Percentiles rank a stretch among this genome's conserved stretches.
phyloP scores from a whole-genome alignment of 1,140 invertebrate species.

The Bombus cullumanus region DNA sequence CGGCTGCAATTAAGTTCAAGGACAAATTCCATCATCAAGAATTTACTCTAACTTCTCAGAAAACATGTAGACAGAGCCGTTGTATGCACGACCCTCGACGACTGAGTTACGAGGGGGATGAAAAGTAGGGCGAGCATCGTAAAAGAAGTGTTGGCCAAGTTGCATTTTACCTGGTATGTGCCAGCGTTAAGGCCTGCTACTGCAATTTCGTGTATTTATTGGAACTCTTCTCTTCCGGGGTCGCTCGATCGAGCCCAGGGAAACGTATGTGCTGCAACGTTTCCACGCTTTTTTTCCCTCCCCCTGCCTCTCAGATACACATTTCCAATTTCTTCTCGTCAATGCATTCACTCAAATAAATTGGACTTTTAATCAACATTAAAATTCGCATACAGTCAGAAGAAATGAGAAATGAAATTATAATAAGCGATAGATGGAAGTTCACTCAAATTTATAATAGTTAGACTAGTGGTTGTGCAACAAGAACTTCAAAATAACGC shows the following conservation, averaged over 20 bases:
- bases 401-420: neutral
- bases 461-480: too few species aligned
- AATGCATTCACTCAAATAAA: neutral
- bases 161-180: slow-evolving; percentile 52
- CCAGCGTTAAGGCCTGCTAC: slow-evolving; percentile 48
- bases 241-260: neutral
- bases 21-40: slow-evolving; percentile 46
- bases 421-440: neutral
- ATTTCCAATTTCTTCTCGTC: slow-evolving; percentile 1
- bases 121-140: slow-evolving; percentile 67
- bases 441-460: too few species aligned
- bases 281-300: slow-evolving; percentile 26
- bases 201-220: slow-evolving; percentile 49
- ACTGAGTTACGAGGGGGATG: slow-evolving; percentile 45
- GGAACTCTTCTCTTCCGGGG: slow-evolving; percentile 22
- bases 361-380: slow-evolving; percentile 31
- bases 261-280: neutral
- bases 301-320: neutral
- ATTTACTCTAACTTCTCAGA: slow-evolving; percentile 37
- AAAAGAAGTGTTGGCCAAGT: slow-evolving; percentile 50
- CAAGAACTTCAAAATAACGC: too few species aligned
- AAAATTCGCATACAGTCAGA: neutral
- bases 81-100: slow-evolving; percentile 26
- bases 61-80: slow-evolving; percentile 18
- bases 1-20: slow-evolving; percentile 61